These are phyloP conservation scores for Tinea semifulvella DNA, from an alignment of 2,888 invertebrate genomes.

Conservation along the genomic window DNA sequence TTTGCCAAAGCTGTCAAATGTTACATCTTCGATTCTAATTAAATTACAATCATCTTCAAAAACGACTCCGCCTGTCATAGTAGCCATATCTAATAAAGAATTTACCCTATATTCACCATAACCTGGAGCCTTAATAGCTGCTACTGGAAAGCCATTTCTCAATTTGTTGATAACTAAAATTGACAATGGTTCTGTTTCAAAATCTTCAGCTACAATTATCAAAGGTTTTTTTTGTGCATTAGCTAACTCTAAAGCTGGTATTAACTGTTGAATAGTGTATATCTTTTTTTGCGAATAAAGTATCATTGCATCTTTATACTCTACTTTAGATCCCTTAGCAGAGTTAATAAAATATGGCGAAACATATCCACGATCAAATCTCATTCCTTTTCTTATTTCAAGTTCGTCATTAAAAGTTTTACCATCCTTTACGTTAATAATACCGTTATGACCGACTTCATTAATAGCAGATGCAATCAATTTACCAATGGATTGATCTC, in stretches of 20 bases:
- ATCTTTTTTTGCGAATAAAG: conserved; percentile 98
- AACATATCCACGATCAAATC: conserved; percentile 97
- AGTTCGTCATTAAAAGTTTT: conserved; percentile 95
- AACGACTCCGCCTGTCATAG: conserved; percentile 89
- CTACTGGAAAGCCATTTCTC: conserved; percentile 91
- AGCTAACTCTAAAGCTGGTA: conserved; percentile 95
- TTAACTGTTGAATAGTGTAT: conserved; percentile 90
- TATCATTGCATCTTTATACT: conserved; percentile 93
- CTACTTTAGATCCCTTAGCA: conserved; percentile 95
- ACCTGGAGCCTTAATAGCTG: conserved; percentile 94
- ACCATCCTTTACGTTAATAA: conserved; percentile 98
- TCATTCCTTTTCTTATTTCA: conserved; percentile 97
- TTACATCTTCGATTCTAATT: conserved; percentile 88
- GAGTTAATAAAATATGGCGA: conserved; percentile 99
- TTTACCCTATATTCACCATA: conserved; percentile 94
- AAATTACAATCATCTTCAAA: conserved; percentile 93
- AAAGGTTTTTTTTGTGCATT: conserved; percentile 91
- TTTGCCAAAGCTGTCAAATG: conserved; percentile 79
- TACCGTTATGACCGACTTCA: conserved; percentile 95
- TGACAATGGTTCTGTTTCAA: conserved; percentile 92
- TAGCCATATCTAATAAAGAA: conserved; percentile 88
- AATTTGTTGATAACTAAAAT: conserved; percentile 88
- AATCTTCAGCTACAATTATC: conserved; percentile 94
- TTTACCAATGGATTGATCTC: conserved; percentile 88
- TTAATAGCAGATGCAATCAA: conserved; percentile 97